Evolutionary conservation across 53 echinoderm and acorn worm species (phyloP).

Genomic region (Holothuria leucospilota): DNA sequence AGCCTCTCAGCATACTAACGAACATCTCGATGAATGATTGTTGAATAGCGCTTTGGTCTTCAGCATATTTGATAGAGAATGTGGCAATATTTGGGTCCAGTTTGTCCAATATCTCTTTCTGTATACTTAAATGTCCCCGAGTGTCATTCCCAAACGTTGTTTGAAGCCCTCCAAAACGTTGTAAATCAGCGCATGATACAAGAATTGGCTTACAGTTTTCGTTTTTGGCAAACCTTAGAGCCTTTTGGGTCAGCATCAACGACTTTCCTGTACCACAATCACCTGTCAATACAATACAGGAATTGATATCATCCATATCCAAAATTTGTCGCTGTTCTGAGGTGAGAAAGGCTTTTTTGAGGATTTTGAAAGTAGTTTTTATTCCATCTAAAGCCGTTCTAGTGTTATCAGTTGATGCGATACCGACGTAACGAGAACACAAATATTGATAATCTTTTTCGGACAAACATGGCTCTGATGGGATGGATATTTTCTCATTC

Average conservation of each 20-base stretch:
- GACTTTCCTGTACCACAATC: constrained; percentile 24
- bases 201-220: background rate
- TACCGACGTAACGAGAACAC: constrained; percentile 13
- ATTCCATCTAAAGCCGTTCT: constrained; percentile 4
- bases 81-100: background rate
- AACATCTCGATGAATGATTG: too few species aligned
- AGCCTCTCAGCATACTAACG: background rate
- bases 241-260: background rate
- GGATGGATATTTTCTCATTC: too few species aligned
- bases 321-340: background rate
- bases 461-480: background rate
- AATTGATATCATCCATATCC: too few species aligned
- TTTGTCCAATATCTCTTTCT: background rate
- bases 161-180: background rate
- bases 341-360: background rate
- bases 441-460: constrained; percentile 3
- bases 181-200: too few species aligned
- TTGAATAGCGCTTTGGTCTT: too few species aligned
- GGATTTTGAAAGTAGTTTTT: background rate
- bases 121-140: background rate
- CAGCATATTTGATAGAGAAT: background rate
- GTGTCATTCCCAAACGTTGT: background rate
- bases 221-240: background rate
- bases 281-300: background rate
- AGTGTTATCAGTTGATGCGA: background rate